These are phyloP conservation scores for Apodemus agrarius DNA, from an alignment of 2,797 vertebrate species.

Conservation along the genomic window DNA sequence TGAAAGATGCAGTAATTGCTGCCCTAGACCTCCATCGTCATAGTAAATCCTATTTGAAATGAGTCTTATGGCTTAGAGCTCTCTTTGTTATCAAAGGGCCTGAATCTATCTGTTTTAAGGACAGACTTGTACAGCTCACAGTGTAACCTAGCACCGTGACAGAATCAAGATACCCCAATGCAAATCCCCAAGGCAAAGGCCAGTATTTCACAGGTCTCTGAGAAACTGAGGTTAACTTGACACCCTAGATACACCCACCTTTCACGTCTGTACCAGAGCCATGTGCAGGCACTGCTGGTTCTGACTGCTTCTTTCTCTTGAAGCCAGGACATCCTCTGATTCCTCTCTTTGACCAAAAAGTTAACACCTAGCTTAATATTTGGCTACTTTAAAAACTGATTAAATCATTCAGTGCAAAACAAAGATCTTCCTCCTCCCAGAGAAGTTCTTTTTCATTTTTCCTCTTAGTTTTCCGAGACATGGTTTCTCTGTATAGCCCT, in stretches of 20 bases:
- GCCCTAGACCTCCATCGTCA: neutral
- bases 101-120: fast-evolving
- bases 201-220: neutral
- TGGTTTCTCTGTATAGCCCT: too few species aligned
- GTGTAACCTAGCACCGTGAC: neutral
- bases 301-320: neutral
- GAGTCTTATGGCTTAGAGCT: neutral
- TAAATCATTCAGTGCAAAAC: constrained; percentile 46
- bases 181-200: neutral
- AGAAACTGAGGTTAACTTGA: neutral
- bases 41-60: neutral
- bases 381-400: constrained; percentile 17
- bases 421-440: neutral
- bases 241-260: neutral
- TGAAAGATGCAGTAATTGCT: neutral
- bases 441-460: neutral
- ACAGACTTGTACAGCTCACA: neutral
- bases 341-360: neutral
- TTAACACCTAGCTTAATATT: neutral
- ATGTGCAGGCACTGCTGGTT: neutral
- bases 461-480: too few species aligned
- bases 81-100: neutral
- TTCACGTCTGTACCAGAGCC: neutral
- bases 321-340: neutral
- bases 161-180: neutral